Conservation (phyloP, 2,797 vertebrate genomes). For the Hirundo rustica region DNA sequence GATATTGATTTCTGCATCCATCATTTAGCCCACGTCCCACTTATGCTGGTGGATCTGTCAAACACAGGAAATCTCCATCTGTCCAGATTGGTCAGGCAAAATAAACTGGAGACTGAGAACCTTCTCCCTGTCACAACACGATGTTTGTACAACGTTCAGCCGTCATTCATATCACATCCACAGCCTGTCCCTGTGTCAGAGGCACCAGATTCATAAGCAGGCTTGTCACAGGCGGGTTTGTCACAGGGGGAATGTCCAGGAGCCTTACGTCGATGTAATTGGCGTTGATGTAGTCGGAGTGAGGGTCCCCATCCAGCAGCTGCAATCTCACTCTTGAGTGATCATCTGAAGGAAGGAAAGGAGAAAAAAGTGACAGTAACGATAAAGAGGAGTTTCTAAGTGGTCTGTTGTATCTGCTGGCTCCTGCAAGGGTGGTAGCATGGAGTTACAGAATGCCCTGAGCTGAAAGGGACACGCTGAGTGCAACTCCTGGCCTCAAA, state of each 20-base stretch:
- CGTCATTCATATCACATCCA: background rate
- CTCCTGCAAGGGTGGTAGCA: background rate
- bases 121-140: slow-evolving; percentile 40
- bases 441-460: background rate
- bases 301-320: slow-evolving; percentile 92
- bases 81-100: slow-evolving; percentile 2
- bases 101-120: slow-evolving; percentile 33
- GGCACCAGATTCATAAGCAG: background rate
- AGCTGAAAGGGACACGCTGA: background rate
- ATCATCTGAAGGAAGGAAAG: slow-evolving; percentile 85
- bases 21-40: slow-evolving; percentile 48
- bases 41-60: slow-evolving; percentile 65
- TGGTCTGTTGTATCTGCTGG: background rate
- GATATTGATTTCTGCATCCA: slow-evolving; percentile 25
- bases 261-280: slow-evolving; percentile 94
- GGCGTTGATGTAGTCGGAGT: slow-evolving; percentile 98
- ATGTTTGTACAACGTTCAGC: background rate
- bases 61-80: slow-evolving; percentile 58
- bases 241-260: background rate
- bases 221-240: background rate
- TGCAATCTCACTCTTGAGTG: slow-evolving; percentile 94
- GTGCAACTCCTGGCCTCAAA: background rate
- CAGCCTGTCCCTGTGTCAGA: background rate
- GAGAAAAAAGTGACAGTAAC: slow-evolving; percentile 50
- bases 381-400: slow-evolving; percentile 18